Evolutionary conservation across 2,888 invertebrate species (phyloP).

Genomic region (Lasioglossum leucozonium): DNA sequence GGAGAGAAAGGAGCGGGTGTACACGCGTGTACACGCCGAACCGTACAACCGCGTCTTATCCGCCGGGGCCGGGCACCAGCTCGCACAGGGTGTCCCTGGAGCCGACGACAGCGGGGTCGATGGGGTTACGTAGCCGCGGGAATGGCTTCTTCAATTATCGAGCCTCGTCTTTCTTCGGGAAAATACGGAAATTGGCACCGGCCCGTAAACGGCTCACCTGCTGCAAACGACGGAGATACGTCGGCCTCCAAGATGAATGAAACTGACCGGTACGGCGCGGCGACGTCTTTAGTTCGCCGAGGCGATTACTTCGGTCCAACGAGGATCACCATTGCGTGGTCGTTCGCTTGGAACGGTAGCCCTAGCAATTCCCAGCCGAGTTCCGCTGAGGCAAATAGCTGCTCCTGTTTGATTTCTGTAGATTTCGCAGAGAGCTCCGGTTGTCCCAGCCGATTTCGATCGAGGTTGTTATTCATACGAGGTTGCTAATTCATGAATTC

Average conservation of each 20-base stretch:
- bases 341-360: too few relatives aligned
- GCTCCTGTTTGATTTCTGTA: too few relatives aligned
- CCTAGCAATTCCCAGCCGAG: too few relatives aligned
- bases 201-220: background rate
- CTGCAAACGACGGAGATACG: conserved; percentile 18
- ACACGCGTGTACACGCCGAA: conserved; percentile 49
- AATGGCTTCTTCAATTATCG: conserved; percentile 52
- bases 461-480: too few relatives aligned
- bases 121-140: conserved; percentile 46
- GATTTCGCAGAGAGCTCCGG: too few relatives aligned
- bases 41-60: conserved; percentile 58
- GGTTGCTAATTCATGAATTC: too few relatives aligned
- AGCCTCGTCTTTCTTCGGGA: conserved; percentile 40
- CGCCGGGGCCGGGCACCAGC: conserved; percentile 24
- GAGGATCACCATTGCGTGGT: too few relatives aligned
- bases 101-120: conserved; percentile 58
- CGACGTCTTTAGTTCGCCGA: background rate
- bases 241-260: conserved; percentile 1
- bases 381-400: too few relatives aligned
- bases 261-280: background rate
- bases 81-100: conserved; percentile 64
- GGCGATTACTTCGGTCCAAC: too few relatives aligned
- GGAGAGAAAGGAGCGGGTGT: background rate
- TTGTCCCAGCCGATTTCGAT: too few relatives aligned
- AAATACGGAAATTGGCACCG: conserved; percentile 51